A percentile compares a stretch with the other conserved stretches of the same genome.
These are phyloP conservation scores for Bubalus kerabau DNA, from an alignment of 2,113 vertebrate genomes.

Conservation along the genomic window DNA sequence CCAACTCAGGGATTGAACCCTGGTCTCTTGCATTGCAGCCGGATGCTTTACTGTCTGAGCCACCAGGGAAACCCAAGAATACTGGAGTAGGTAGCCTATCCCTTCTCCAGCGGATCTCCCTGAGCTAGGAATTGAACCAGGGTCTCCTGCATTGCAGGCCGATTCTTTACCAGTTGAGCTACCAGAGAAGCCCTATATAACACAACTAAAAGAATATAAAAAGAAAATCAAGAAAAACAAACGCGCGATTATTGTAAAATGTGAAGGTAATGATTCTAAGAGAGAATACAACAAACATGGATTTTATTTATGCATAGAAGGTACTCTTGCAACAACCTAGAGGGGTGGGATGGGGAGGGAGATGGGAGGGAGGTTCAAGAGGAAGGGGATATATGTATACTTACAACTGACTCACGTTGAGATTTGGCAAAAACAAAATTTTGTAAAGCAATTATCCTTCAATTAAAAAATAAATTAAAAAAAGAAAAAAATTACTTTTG, in stretches of 20 bases:
- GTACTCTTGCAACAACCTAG: not conserved
- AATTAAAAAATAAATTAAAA: not conserved
- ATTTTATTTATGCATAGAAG: not conserved
- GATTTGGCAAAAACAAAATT: not conserved
- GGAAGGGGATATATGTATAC: not conserved
- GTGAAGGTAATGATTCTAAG: not conserved
- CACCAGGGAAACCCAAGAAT: not conserved
- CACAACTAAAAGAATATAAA: not conserved
- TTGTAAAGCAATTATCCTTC: not conserved
- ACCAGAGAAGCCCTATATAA: not conserved
- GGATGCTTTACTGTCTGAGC: not conserved
- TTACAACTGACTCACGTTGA: not conserved
- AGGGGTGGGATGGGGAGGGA: not conserved
- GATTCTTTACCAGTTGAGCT: not conserved
- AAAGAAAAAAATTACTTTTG: not conserved
- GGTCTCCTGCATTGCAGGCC: not conserved
- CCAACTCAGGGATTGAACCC: not conserved
- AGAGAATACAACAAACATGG: not conserved
- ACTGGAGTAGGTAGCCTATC: not conserved
- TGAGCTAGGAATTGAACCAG: not conserved
- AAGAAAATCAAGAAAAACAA: not conserved
- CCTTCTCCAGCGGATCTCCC: not conserved
- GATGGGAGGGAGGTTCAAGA: not conserved
- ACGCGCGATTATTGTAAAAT: not conserved
- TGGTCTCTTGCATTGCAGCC: accelerated